These are phyloP conservation scores for Hipparchia sbordonii DNA, from an alignment of 2,888 invertebrate genomes.

Conservation along the genomic window DNA sequence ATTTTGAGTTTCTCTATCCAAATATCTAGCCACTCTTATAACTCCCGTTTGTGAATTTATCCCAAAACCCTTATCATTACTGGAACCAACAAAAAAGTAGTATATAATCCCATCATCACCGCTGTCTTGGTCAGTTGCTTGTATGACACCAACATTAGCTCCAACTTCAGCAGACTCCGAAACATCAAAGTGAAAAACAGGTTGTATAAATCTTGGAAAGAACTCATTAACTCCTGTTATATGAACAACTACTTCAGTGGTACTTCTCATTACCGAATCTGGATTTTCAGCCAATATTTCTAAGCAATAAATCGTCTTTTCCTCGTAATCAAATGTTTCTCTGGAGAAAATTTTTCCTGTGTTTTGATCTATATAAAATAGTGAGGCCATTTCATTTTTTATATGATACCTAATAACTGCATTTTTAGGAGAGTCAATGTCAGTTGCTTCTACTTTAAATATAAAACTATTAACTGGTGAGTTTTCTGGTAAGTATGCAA, in stretches of 20 bases:
- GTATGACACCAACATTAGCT: slow-evolving; percentile 91
- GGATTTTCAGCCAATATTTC: slow-evolving; percentile 94
- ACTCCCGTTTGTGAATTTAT: slow-evolving; percentile 93
- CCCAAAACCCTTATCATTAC: slow-evolving; percentile 94
- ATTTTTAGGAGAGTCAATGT: slow-evolving; percentile 94
- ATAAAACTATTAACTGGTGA: slow-evolving; percentile 89
- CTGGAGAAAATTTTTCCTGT: slow-evolving; percentile 90
- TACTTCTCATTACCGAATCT: slow-evolving; percentile 90
- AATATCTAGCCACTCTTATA: slow-evolving; percentile 90
- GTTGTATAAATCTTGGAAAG: slow-evolving; percentile 93
- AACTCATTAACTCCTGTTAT: slow-evolving; percentile 95
- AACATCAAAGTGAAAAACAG: slow-evolving; percentile 95
- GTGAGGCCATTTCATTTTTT: slow-evolving; percentile 87
- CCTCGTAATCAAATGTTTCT: slow-evolving; percentile 93
- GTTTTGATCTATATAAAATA: slow-evolving; percentile 89
- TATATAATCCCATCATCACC: slow-evolving; percentile 94
- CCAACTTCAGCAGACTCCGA: slow-evolving; percentile 95
- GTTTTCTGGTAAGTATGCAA: slow-evolving; percentile 93
- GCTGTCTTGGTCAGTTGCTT: slow-evolving; percentile 94
- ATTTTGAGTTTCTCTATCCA: slow-evolving; percentile 94
- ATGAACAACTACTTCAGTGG: slow-evolving; percentile 87
- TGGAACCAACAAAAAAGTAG: slow-evolving; percentile 96
- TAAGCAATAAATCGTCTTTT: slow-evolving; percentile 87
- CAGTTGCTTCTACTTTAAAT: slow-evolving; percentile 89
- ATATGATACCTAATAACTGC: slow-evolving; percentile 93